These are phyloP conservation scores for Drosophila suboccidentalis DNA, from an alignment of 2,888 invertebrate species.

Conservation along the genomic window DNA sequence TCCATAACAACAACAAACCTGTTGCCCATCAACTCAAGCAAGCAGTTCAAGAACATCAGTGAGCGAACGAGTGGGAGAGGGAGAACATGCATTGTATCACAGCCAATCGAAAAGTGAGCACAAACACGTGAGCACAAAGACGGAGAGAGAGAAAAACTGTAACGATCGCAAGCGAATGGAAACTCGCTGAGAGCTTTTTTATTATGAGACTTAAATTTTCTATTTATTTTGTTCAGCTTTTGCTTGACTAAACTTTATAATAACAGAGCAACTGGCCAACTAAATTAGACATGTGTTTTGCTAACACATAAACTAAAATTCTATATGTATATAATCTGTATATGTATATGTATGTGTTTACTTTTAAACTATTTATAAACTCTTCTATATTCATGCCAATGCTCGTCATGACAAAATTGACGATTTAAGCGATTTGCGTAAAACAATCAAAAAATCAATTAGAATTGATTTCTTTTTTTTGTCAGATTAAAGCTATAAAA, in stretches of 20 bases:
- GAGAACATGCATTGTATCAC: too few relatives aligned
- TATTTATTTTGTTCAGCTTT: too few relatives aligned
- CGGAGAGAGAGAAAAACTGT: not conserved
- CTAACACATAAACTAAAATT: too few relatives aligned
- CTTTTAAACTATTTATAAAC: constrained; percentile 5
- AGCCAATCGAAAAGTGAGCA: not conserved
- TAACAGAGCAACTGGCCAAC: not conserved
- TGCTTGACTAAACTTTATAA: not conserved
- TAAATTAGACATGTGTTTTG: not conserved
- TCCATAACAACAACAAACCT: not conserved
- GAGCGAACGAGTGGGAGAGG: not conserved
- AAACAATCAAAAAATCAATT: constrained; percentile 22
- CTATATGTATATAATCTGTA: too few relatives aligned
- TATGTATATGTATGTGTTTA: not conserved
- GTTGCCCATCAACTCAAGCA: not conserved
- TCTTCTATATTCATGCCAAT: constrained; percentile 3
- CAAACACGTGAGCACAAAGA: not conserved
- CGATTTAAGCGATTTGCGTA: not conserved
- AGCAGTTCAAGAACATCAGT: not conserved
- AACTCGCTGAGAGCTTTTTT: not conserved
- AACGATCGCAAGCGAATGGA: not conserved
- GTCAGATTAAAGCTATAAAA: constrained; percentile 14
- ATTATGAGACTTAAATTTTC: not conserved
- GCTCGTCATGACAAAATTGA: not conserved
- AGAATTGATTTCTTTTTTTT: constrained; percentile 1